A percentile compares a stretch with the other conserved stretches of the same genome.
phyloP scores from a whole-genome alignment of 2,113 vertebrate genomes.

The Vulpes vulpes region DNA sequence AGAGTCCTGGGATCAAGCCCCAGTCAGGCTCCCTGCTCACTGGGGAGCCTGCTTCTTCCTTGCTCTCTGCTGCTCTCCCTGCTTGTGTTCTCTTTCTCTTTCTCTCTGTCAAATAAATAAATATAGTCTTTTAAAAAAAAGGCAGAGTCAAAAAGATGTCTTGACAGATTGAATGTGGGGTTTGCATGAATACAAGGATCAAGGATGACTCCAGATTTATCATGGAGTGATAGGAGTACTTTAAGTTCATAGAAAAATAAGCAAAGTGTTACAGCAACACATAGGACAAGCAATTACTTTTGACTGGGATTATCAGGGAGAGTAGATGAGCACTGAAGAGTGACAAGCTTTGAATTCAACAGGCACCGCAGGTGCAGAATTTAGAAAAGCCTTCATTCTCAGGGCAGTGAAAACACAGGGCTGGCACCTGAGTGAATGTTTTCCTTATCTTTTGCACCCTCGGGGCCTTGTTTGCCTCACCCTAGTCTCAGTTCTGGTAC shows the following conservation, averaged over 20 bases:
- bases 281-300: background rate
- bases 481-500: background rate
- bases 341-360: background rate
- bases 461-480: background rate
- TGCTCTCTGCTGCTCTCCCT: no score
- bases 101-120: no score
- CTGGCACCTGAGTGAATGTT: background rate
- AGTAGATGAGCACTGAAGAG: background rate
- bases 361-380: background rate
- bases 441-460: background rate
- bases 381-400: background rate
- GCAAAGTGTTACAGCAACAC: background rate
- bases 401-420: background rate
- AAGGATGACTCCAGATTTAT: background rate
- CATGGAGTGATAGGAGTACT: background rate
- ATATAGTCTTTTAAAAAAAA: background rate
- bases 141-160: conserved; percentile 22
- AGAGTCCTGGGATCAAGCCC: no score
- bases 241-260: background rate
- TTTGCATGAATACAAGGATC: background rate
- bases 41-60: no score
- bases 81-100: no score
- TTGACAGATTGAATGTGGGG: background rate
- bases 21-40: no score
- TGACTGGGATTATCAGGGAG: background rate